phyloP scores from a whole-genome alignment of 2,113 vertebrate genomes.

The Vanacampus margaritifer region DNA sequence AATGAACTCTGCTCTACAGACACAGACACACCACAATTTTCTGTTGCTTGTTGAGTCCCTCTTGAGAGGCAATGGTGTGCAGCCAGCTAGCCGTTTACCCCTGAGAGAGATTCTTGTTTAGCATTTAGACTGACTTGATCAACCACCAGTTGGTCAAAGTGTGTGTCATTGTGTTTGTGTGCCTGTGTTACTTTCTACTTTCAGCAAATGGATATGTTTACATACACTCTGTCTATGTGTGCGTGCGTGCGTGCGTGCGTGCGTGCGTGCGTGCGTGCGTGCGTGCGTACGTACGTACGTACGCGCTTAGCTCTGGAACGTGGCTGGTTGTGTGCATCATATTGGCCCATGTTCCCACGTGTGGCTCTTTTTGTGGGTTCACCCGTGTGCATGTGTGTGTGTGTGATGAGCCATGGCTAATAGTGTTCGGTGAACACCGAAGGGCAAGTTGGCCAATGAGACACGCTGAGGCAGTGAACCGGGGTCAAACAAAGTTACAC shows the following conservation, averaged over 20 bases:
- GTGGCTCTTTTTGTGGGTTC: constrained; percentile 10
- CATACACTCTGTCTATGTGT: constrained; percentile 3
- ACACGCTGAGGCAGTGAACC: constrained; percentile 50
- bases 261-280: neutral
- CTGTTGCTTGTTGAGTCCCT: constrained; percentile 49
- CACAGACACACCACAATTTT: constrained; percentile 28
- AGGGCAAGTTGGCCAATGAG: constrained; percentile 46
- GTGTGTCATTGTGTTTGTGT: constrained; percentile 20
- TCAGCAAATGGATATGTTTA: constrained; percentile 11
- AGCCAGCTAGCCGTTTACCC: constrained; percentile 55
- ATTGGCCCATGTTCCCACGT: constrained; percentile 4
- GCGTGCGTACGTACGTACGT: neutral
- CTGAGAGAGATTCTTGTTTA: constrained; percentile 65
- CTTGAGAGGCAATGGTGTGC: constrained; percentile 52
- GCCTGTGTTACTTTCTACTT: neutral
- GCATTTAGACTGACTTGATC: constrained; percentile 74
- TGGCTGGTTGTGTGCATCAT: neutral
- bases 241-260: neutral
- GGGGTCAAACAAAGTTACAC: constrained; percentile 66
- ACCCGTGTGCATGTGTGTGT: constrained; percentile 37
- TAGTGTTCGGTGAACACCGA: constrained; percentile 44
- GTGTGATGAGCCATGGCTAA: constrained; percentile 61
- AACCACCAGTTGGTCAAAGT: constrained; percentile 53
- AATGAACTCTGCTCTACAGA: constrained; percentile 10
- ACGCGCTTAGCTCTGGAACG: neutral